phyloP scores from a whole-genome alignment of 2,888 invertebrate species.

The Mesorhabditis spiculigera region DNA sequence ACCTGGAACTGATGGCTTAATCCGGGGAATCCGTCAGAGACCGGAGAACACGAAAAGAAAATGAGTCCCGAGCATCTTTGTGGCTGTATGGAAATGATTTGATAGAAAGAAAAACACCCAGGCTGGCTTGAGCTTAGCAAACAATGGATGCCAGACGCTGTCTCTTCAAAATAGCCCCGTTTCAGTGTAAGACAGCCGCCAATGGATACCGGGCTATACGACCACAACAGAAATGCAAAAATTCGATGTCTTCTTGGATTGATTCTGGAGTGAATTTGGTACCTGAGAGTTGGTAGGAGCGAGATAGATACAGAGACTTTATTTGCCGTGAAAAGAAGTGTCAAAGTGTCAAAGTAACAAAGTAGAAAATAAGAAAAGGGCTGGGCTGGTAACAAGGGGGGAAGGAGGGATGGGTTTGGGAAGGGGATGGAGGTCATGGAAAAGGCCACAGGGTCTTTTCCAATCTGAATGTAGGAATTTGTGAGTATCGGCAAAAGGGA shows the following conservation, averaged over 20 bases:
- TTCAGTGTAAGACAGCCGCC: not conserved
- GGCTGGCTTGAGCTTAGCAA: constrained; percentile 7
- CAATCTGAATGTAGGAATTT: too few species aligned
- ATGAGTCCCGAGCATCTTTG: too few species aligned
- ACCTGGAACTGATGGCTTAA: constrained; percentile 58
- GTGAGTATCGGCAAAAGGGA: too few species aligned
- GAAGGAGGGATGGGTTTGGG: too few species aligned
- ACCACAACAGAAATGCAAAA: not conserved
- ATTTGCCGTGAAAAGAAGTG: not conserved
- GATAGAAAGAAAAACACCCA: constrained; percentile 9
- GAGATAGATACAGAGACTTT: not conserved
- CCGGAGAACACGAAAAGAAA: constrained; percentile 3
- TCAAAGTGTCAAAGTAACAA: not conserved
- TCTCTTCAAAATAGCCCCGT: not conserved
- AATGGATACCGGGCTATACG: constrained; percentile 4
- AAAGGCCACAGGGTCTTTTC: too few species aligned
- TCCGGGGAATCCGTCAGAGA: not conserved
- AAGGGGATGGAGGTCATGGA: too few species aligned
- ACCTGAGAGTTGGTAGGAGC: not conserved
- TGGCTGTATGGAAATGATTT: constrained; percentile 8
- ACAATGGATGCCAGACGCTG: not conserved
- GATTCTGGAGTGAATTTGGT: not conserved
- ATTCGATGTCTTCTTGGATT: not conserved
- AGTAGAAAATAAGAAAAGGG: not conserved
- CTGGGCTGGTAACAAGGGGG: not conserved